Evolutionary conservation across 1,140 invertebrate species (phyloP).

Genomic region (Lucilia sericata): DNA sequence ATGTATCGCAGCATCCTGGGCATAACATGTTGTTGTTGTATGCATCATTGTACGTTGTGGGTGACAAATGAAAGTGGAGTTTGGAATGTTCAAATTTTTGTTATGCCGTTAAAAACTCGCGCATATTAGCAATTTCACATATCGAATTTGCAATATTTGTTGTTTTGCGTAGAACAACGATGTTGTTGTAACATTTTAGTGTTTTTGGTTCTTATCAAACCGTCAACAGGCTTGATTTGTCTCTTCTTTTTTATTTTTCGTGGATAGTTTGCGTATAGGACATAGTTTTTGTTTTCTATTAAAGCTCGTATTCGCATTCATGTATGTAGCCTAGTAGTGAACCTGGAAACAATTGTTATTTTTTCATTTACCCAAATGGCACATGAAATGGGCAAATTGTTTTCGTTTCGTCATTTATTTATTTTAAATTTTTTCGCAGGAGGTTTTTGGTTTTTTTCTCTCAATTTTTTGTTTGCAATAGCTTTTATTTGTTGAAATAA

Average conservation of each 20-base stretch:
- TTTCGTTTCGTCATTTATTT: conserved; percentile 40
- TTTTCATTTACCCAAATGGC: conserved; percentile 47
- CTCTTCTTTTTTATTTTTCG: neutral
- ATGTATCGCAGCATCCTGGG: neutral
- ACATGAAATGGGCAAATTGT: conserved; percentile 40
- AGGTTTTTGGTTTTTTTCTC: conserved; percentile 5
- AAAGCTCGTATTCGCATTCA: neutral
- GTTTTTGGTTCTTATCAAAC: conserved; percentile 46
- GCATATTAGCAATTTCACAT: conserved; percentile 16
- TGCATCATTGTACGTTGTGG: neutral
- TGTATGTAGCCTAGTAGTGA: neutral
- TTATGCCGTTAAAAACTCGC: conserved; percentile 8
- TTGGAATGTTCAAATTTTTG: neutral
- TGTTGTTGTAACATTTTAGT: neutral
- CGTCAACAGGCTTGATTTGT: conserved; percentile 48
- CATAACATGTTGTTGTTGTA: neutral
- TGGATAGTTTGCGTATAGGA: neutral
- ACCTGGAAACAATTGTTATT: conserved; percentile 47
- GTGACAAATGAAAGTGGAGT: conserved; percentile 4
- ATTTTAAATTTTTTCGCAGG: conserved; percentile 30
- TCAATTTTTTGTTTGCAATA: neutral
- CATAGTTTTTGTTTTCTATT: conserved; percentile 21
- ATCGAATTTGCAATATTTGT: neutral
- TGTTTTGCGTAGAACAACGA: neutral
- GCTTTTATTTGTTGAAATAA: conserved; percentile 31